Conservation (phyloP, 2,113 vertebrate genomes). For the Cacatua alba region DNA sequence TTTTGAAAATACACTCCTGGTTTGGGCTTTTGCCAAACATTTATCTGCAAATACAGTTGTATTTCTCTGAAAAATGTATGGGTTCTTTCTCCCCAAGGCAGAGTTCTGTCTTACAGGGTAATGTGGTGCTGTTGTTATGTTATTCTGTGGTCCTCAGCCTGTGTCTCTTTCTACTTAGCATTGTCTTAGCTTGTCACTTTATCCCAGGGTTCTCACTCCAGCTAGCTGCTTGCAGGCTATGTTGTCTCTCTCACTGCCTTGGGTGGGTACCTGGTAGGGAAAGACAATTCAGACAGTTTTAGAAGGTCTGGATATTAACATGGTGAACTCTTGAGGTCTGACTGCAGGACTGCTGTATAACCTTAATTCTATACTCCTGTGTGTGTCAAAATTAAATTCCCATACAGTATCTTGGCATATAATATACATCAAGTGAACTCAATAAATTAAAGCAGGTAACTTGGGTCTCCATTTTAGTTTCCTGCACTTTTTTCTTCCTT, state of each 20-base stretch:
- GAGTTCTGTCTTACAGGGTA: not conserved
- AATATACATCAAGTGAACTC: not conserved
- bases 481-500: not conserved
- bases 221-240: not conserved
- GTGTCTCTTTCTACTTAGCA: not conserved
- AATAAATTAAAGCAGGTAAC: not conserved
- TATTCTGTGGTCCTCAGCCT: not conserved
- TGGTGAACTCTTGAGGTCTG: not conserved
- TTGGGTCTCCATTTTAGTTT: not conserved
- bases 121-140: not conserved
- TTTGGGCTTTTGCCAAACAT: not conserved
- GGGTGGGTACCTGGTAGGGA: not conserved
- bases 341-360: not conserved
- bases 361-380: not conserved
- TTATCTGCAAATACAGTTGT: not conserved
- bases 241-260: not conserved
- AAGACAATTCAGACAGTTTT: not conserved
- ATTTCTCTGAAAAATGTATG: not conserved
- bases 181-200: not conserved
- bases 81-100: not conserved
- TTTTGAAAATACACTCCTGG: not conserved
- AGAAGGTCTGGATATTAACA: not conserved
- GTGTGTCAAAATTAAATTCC: not conserved
- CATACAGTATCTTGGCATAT: not conserved
- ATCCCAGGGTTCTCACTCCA: not conserved